Evolutionary conservation across 2,113 vertebrate genomes (phyloP), one percentile per base, ranked within the genome.

Genomic region (Channa maculata): DNA sequence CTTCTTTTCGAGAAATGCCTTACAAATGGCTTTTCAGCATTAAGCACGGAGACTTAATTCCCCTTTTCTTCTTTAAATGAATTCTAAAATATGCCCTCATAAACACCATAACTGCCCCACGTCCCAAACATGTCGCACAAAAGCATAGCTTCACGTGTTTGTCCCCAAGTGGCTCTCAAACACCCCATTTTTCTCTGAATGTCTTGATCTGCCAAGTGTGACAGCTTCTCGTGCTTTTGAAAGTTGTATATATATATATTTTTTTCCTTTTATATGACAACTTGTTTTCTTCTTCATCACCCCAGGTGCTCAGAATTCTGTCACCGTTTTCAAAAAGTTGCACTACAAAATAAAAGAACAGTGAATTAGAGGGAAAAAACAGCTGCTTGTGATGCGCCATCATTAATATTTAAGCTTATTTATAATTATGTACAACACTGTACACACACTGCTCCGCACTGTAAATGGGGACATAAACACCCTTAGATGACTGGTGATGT

Each of bases 351-450:
- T 89, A 71, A 89, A 91, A 89, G 78, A 88, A 86, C 74, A 86
- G 71, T 63, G 79, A 80, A 88, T 88, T 78, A 83, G 71, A 24
- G 59, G 65, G 66, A 63, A 39, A 75, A 72, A 74, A 70, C 7
- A 8, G 33, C 57, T 70, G 79, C 88, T 89, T 88, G 83, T 83
- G 84, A 81, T 64, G 82, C 58, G 33, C 48, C 79, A 71, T 88
- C 82, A 83, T 93, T 92, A 90, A 92, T 92, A 91, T 92, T 94
- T 91, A 86, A 87, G 83, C 37, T 81, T 86, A 85, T 92, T 90
- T 91, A 73, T 92, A 93, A 93, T 92, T 85, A 81, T 68, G 80
- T 86, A 59, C 84, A 85, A 73, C 69, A 77, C 68, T 83, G 78
- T 89, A 84, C 78, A 85, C 83, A 84, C 79, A 82, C 45, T 62